phyloP scores from a whole-genome alignment of 2,797 vertebrate genomes.

The Acomys russatus region DNA sequence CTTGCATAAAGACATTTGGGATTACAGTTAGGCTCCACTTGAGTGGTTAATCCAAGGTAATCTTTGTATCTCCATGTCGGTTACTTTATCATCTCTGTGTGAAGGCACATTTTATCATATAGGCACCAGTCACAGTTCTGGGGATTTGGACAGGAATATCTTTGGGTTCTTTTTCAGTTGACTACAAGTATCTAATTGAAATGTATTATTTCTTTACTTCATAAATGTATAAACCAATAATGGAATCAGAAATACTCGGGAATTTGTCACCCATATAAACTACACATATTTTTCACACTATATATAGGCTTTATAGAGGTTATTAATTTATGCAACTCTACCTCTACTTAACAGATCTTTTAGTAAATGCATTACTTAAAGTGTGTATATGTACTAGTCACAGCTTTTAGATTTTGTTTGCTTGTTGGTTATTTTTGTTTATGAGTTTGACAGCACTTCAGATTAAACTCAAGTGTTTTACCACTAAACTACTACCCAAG shows the following conservation, averaged over 20 bases:
- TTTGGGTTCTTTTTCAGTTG: conserved; percentile 7
- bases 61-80: not conserved
- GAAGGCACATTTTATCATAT: conserved; percentile 20
- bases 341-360: not conserved
- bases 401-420: not conserved
- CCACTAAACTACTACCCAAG: not conserved
- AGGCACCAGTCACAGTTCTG: not conserved
- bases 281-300: not conserved
- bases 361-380: not conserved
- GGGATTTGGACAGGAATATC: not conserved
- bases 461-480: not conserved
- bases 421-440: not conserved
- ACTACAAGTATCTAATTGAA: conserved; percentile 37
- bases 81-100: not conserved
- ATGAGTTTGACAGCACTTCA: not conserved
- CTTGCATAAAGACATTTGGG: not conserved
- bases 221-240: not conserved
- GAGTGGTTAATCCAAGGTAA: not conserved
- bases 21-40: not conserved
- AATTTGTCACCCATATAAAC: not conserved
- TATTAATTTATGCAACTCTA: not conserved
- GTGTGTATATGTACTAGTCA: not conserved
- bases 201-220: conserved; percentile 30
- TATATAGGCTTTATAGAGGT: not conserved
- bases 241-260: not conserved